phyloP scores from a whole-genome alignment of 2,113 vertebrate species.

The Ciconia stormi region DNA sequence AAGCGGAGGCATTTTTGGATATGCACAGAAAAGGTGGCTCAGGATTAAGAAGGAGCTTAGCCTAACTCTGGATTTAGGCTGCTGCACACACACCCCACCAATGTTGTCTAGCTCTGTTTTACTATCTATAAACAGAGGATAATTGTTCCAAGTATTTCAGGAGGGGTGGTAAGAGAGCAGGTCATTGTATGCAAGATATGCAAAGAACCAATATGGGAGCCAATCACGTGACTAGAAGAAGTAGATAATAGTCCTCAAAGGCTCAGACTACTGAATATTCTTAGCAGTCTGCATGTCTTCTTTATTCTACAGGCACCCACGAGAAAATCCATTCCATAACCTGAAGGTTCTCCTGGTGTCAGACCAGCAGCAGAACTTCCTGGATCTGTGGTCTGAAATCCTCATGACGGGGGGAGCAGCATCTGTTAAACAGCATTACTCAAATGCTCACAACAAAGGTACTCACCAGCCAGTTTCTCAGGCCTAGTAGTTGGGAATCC shows the following conservation, averaged over 20 bases:
- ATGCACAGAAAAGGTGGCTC: background rate
- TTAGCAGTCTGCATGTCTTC: background rate
- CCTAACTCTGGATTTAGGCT: background rate
- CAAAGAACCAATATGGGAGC: background rate
- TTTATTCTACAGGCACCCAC: slow-evolving; percentile 83
- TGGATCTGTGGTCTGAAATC: slow-evolving; percentile 91
- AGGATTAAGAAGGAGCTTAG: background rate
- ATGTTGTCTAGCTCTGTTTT: background rate
- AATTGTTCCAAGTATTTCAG: background rate
- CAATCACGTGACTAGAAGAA: background rate
- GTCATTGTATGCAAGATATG: background rate
- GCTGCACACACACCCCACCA: background rate
- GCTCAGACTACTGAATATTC: background rate
- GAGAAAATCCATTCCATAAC: slow-evolving; percentile 85
- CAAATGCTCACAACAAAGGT: slow-evolving; percentile 82
- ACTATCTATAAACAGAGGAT: background rate
- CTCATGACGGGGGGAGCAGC: slow-evolving; percentile 87
- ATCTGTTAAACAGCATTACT: slow-evolving; percentile 82
- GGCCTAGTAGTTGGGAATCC: background rate
- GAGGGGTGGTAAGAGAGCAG: background rate
- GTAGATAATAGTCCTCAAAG: background rate
- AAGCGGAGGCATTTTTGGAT: background rate
- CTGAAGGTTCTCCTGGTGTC: slow-evolving; percentile 89
- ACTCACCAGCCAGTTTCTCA: background rate
- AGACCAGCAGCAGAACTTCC: slow-evolving; percentile 80